A percentile compares a stretch with the other conserved stretches of the same genome.
These are phyloP conservation scores for Anguilla megastoma DNA, from an alignment of 2,797 vertebrate species.

Conservation along the genomic window DNA sequence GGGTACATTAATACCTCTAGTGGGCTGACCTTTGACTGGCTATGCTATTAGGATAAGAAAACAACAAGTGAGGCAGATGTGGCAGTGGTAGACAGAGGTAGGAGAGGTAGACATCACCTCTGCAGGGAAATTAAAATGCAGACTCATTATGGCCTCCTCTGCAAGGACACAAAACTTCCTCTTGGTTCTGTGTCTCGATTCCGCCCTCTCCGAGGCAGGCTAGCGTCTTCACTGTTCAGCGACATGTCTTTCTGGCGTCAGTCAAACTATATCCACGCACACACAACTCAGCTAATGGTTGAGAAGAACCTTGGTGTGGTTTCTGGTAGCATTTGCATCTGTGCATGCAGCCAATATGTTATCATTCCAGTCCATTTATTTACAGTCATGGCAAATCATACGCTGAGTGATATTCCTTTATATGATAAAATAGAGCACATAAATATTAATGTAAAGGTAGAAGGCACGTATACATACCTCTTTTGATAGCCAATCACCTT, in stretches of 20 bases:
- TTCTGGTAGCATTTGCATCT: neutral
- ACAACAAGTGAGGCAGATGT: slow-evolving; percentile 22
- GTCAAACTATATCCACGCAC: neutral
- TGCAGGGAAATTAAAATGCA: neutral
- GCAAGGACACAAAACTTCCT: neutral
- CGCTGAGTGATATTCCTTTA: neutral
- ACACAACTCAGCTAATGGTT: neutral
- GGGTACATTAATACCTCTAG: slow-evolving; percentile 17
- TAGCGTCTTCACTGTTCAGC: neutral
- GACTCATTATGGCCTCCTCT: neutral
- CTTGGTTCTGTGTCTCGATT: neutral
- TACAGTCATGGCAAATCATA: neutral
- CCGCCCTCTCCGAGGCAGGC: neutral
- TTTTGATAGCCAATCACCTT: too few relatives aligned
- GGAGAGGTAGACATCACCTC: neutral
- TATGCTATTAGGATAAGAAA: slow-evolving; percentile 19
- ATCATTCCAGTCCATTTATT: neutral
- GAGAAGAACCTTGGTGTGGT: neutral
- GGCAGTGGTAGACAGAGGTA: neutral
- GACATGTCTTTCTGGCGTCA: neutral
- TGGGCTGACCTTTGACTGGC: slow-evolving; percentile 12
- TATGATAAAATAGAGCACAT: neutral
- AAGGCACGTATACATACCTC: too few relatives aligned
- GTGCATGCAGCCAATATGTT: neutral
- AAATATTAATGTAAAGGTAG: neutral